A percentile compares a stretch with the other conserved stretches of the same genome.
Conservation (phyloP, 1,140 invertebrate genomes). For the Physella acuta region DNA sequence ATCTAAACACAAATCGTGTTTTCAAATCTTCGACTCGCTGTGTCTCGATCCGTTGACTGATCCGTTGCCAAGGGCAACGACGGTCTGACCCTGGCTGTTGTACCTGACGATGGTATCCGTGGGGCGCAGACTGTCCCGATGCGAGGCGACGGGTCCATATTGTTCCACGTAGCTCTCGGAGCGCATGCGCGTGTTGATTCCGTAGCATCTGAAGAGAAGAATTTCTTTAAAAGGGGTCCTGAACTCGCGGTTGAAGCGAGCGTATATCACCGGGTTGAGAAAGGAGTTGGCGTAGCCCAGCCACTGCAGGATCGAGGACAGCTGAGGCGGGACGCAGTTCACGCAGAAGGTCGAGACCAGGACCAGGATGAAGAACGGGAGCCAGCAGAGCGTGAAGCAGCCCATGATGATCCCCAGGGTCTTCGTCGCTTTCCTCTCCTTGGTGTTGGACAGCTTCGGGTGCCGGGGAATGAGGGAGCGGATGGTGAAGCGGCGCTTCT, state of each 20-base stretch:
- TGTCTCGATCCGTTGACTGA: slow-evolving; percentile 36
- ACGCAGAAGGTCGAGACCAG: slow-evolving; percentile 45
- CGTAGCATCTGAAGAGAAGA: slow-evolving; percentile 60
- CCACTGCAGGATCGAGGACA: slow-evolving; percentile 60
- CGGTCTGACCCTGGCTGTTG: slow-evolving; percentile 54
- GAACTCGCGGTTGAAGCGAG: slow-evolving; percentile 64
- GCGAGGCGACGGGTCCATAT: slow-evolving; percentile 54
- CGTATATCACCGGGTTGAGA: slow-evolving; percentile 65
- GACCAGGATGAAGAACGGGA: slow-evolving; percentile 58
- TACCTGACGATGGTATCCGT: slow-evolving; percentile 51
- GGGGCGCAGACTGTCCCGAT: slow-evolving; percentile 46
- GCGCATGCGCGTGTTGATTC: slow-evolving; percentile 60
- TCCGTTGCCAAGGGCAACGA: slow-evolving; percentile 51
- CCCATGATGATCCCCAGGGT: slow-evolving; percentile 76
- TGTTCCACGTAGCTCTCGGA: slow-evolving; percentile 61
- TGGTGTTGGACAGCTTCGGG: slow-evolving; percentile 40
- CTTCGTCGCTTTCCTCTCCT: slow-evolving; percentile 85
- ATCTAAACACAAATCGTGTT: not conserved
- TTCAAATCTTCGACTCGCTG: slow-evolving; percentile 33
- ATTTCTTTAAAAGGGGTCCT: slow-evolving; percentile 64
- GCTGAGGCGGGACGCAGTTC: slow-evolving; percentile 50
- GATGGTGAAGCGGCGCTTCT: slow-evolving; percentile 44
- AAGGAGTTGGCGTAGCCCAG: slow-evolving; percentile 63
- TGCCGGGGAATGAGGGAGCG: slow-evolving; percentile 38
- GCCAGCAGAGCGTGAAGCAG: slow-evolving; percentile 54